A percentile compares a stretch with the other conserved stretches of the same genome.
phyloP scores from a whole-genome alignment of 2,113 vertebrate genomes.

The Ia io region DNA sequence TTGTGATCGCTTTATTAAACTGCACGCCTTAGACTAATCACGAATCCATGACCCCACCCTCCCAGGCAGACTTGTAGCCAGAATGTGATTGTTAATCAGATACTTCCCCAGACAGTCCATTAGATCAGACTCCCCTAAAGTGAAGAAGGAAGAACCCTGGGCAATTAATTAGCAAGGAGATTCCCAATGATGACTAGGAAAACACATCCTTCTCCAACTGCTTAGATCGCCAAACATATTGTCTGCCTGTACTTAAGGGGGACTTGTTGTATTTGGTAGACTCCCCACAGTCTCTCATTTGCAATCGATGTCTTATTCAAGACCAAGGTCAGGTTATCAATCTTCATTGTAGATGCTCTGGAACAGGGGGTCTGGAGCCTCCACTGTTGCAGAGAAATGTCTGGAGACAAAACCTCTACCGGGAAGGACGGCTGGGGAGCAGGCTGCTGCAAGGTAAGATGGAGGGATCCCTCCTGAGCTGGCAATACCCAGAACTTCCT shows the following conservation, averaged over 20 bases:
- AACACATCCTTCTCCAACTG: background rate
- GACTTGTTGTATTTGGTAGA: background rate
- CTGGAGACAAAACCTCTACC: background rate
- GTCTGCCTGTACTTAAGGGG: constrained; percentile 42
- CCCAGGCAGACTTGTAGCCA: background rate
- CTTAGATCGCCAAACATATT: background rate
- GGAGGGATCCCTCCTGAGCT: background rate
- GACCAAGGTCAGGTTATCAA: constrained; percentile 48
- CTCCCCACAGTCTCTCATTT: constrained; percentile 2
- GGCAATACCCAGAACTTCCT: background rate
- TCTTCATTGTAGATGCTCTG: constrained; percentile 58
- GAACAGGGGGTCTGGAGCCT: constrained; percentile 66
- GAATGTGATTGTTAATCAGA: constrained; percentile 51
- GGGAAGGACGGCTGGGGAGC: constrained; percentile 22
- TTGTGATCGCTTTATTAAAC: constrained; percentile 29
- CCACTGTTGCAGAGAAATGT: constrained; percentile 58
- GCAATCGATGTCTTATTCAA: constrained; percentile 58
- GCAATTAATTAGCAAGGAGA: constrained; percentile 64
- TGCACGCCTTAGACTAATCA: constrained; percentile 16
- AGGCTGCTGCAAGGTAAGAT: constrained; percentile 62
- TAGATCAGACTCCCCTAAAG: constrained; percentile 56
- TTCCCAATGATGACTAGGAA: constrained; percentile 52
- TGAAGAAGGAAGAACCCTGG: constrained; percentile 45
- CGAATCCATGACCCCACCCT: constrained; percentile 53
- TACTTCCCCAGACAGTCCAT: background rate